phyloP scores from a whole-genome alignment of 2,113 vertebrate genomes.

The Arothron firmamentum region DNA sequence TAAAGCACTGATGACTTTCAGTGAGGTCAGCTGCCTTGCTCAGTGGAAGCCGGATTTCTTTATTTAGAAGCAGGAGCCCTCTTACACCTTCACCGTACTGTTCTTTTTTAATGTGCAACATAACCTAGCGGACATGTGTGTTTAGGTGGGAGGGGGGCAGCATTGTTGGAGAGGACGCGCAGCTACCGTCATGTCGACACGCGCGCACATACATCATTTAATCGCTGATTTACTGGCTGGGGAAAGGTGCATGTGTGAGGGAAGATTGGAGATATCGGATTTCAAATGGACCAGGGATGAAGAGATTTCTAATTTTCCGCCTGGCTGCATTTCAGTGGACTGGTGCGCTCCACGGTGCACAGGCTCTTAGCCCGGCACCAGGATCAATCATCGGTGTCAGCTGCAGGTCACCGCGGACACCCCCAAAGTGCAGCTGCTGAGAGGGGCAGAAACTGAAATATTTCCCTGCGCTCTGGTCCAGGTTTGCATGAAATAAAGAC shows the following conservation, averaged over 20 bases:
- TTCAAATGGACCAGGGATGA: slow-evolving; percentile 75
- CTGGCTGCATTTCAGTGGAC: slow-evolving; percentile 68
- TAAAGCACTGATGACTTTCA: slow-evolving; percentile 3
- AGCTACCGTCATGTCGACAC: slow-evolving; percentile 25
- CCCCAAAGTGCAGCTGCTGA: slow-evolving; percentile 19
- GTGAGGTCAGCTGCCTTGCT: slow-evolving; percentile 16
- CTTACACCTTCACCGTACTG: slow-evolving; percentile 34
- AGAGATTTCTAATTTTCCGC: slow-evolving; percentile 79
- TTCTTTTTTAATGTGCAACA: slow-evolving; percentile 6
- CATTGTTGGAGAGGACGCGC: slow-evolving; percentile 28
- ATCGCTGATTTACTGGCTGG: slow-evolving; percentile 67
- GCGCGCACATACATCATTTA: slow-evolving; percentile 57
- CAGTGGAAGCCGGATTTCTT: slow-evolving; percentile 48
- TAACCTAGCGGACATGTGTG: background rate
- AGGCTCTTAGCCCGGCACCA: slow-evolving; percentile 62
- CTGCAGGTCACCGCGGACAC: slow-evolving; percentile 50
- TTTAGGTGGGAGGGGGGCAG: background rate
- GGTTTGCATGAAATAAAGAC: too few relatives aligned
- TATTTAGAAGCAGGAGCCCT: slow-evolving; percentile 38
- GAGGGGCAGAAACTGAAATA: background rate
- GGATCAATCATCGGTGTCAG: slow-evolving; percentile 75
- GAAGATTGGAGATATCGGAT: slow-evolving; percentile 69
- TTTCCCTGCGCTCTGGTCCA: background rate
- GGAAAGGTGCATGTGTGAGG: slow-evolving; percentile 38
- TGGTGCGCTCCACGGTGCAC: slow-evolving; percentile 41